These are phyloP conservation scores for Mythimna vitellina DNA, from an alignment of 2,888 invertebrate species.

Conservation along the genomic window DNA sequence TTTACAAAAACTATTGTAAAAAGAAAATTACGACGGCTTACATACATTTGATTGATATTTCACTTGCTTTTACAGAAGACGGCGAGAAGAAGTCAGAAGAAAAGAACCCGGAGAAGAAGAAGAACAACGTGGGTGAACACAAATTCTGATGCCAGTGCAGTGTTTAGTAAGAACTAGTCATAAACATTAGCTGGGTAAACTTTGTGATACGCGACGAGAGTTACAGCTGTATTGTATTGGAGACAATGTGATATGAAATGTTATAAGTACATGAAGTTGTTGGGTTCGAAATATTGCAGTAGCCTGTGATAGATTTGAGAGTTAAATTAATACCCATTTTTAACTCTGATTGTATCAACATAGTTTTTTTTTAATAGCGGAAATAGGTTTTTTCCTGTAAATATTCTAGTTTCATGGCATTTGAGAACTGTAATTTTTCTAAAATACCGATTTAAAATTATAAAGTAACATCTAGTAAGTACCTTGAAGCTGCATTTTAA, in stretches of 20 bases:
- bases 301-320: constrained; percentile 27
- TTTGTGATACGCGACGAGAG: constrained; percentile 13
- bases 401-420: not conserved
- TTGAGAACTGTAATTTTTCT: not conserved
- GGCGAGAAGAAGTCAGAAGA: constrained; percentile 55
- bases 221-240: no score
- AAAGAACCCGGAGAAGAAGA: constrained; percentile 50
- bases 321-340: not conserved
- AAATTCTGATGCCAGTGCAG: constrained; percentile 47
- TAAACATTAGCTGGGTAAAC: constrained; percentile 22
- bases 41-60: not conserved
- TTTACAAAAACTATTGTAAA: no score
- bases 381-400: no score
- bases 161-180: constrained; percentile 58
- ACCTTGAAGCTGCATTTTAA: not conserved
- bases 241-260: constrained; percentile 1
- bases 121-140: constrained; percentile 47
- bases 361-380: no score
- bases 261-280: not conserved
- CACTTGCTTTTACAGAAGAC: constrained; percentile 42
- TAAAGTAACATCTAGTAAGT: no score
- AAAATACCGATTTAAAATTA: not conserved
- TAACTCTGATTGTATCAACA: not conserved
- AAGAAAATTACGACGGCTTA: not conserved
- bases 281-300: not conserved